Evolutionary conservation across 2,797 vertebrate genomes (phyloP), one percentile per base, ranked within the genome.

Genomic region (Amblyopsis hoosieri): DNA sequence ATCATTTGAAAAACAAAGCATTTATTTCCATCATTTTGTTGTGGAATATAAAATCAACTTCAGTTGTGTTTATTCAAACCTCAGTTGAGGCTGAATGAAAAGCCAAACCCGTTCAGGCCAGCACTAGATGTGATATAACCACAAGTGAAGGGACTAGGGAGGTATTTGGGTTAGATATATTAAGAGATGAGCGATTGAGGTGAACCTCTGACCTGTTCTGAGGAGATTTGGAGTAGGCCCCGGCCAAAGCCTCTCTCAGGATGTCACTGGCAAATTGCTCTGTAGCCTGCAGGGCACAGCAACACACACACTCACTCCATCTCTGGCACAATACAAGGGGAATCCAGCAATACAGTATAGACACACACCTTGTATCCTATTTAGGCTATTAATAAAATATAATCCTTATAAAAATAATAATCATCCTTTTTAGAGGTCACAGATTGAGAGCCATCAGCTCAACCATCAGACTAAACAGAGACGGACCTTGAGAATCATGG

Each of bases 401-500:
- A 23, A 23, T 23, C 23, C 23, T 3, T 23, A 23, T 23, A 23
- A 23, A 23, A 23, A 23, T 23, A 23, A 23, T 23, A 23, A 23
- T 23, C 3, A 23, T 23, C 23, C 23, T 23, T 3, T 3, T 23
- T 23, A 23, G 37, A 42, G 0, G 37, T 8, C 2, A 42, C 1
- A 42, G 9, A 9, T 8, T 42, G 37, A 7, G 9, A 9, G 37
- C 9, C 6, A 42, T 42, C 19, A 23, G 19, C 19, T 23, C 19
- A 23, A 3, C 19, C 19, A 2, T 23, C 6, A 48, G 47, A 4
- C 56, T 17, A 45, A 37, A 55, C 11, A 23, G 19, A 5, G 7
- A 57, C 50, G 79, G 83, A 99, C 97, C 96, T 99, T 99, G 61
- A 98, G 79, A 81, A 99, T 94, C 97, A 99, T 97, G 80, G 96